phyloP scores from a whole-genome alignment of 1,140 invertebrate species.

The Cryptotermes secundus region DNA sequence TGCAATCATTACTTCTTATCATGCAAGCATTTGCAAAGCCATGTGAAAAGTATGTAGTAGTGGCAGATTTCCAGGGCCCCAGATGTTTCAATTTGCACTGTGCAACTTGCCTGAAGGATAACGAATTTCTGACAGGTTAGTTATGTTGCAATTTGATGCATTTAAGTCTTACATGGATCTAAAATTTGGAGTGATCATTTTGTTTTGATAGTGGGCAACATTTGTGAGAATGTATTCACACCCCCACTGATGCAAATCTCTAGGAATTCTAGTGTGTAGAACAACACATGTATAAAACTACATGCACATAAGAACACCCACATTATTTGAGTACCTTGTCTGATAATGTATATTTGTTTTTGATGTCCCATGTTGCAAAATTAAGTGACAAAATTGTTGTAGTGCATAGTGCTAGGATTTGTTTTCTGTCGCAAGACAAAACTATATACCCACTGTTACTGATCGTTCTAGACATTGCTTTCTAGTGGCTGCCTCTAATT shows the following conservation, averaged over 20 bases:
- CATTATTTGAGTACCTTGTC: conserved; percentile 29
- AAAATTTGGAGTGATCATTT: neutral
- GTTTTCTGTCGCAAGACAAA: conserved; percentile 4
- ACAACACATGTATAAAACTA: neutral
- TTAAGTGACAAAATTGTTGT: conserved; percentile 25
- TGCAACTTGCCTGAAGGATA: neutral
- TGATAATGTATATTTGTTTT: conserved; percentile 7
- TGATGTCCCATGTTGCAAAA: conserved; percentile 24
- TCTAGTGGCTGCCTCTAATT: conserved; percentile 11
- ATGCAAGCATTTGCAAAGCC: neutral
- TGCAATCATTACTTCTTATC: neutral
- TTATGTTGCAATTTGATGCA: neutral
- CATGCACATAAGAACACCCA: neutral
- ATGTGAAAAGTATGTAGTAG: neutral
- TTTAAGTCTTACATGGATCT: neutral
- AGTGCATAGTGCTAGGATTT: conserved; percentile 15
- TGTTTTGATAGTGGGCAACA: neutral
- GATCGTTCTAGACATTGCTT: conserved; percentile 21
- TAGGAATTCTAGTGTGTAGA: conserved; percentile 12
- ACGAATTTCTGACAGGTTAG: neutral
- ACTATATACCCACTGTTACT: neutral
- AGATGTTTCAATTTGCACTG: conserved; percentile 2
- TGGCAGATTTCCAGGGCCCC: neutral
- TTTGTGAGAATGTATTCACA: neutral
- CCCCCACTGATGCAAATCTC: neutral